Conservation (phyloP, 2,797 vertebrate species). For the Diglossa cyanea region DNA sequence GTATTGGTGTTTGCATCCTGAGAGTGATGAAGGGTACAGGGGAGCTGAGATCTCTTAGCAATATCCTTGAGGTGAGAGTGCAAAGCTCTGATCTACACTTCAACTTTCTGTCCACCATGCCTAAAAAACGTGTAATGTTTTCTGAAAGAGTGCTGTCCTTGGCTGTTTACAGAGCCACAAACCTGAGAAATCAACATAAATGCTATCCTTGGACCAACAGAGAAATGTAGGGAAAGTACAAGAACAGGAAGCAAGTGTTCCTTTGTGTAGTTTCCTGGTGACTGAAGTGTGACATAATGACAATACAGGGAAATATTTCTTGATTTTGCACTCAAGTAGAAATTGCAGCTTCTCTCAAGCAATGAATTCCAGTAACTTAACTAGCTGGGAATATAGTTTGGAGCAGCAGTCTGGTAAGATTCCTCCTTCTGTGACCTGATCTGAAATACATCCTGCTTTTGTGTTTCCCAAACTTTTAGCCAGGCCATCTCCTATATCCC, state of each 20-base stretch:
- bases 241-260: not conserved
- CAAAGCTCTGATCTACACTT: not conserved
- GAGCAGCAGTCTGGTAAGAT: not conserved
- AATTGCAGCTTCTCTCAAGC: not conserved
- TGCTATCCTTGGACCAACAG: not conserved
- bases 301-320: not conserved
- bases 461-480: not conserved
- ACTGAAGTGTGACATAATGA: not conserved
- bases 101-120: not conserved
- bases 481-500: not conserved
- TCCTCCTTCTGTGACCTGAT: not conserved
- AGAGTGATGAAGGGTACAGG: not conserved
- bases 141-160: not conserved
- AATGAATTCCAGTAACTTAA: not conserved
- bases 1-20: not conserved
- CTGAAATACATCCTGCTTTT: not conserved
- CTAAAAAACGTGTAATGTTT: not conserved
- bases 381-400: not conserved
- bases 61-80: not conserved
- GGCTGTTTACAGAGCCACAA: not conserved
- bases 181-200: not conserved
- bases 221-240: not conserved
- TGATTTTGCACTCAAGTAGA: not conserved
- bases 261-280: not conserved
- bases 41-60: not conserved